Percentiles rank a stretch among this genome's conserved stretches.
These are phyloP conservation scores for Oscheius myriophilus DNA, from an alignment of 2,888 invertebrate genomes.

Conservation along the genomic window DNA sequence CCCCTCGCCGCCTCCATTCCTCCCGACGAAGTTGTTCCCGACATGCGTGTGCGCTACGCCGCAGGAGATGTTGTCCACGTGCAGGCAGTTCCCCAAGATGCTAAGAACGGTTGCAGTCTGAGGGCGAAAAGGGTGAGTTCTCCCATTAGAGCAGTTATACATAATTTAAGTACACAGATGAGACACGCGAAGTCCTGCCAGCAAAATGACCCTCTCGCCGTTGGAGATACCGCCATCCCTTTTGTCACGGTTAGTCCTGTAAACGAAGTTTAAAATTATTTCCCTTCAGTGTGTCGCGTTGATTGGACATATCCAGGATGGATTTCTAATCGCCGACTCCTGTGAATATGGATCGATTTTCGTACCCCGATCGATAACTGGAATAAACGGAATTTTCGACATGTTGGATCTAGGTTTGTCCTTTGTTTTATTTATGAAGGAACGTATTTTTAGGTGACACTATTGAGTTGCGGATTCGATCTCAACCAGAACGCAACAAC, in stretches of 20 bases:
- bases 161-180: conserved; percentile 8
- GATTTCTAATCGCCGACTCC: conserved; percentile 12
- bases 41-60: conserved; percentile 14
- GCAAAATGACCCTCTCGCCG: neutral
- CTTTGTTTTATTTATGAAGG: neutral
- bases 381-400: neutral
- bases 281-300: neutral
- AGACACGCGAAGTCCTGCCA: neutral
- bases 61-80: conserved; percentile 25
- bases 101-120: conserved; percentile 26
- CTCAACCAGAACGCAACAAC: conserved; percentile 5
- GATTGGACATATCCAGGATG: neutral
- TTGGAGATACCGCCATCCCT: conserved; percentile 1
- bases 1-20: conserved; percentile 26
- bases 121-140: conserved; percentile 26
- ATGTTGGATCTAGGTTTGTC: neutral
- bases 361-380: conserved; percentile 17
- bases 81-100: conserved; percentile 22
- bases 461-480: neutral
- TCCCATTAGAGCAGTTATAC: too few relatives aligned
- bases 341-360: conserved; percentile 13
- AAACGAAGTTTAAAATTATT: neutral
- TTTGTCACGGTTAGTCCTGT: neutral
- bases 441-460: conserved; percentile 14
- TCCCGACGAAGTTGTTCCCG: conserved; percentile 16